Base-by-base conservation (phyloP, 1,140 invertebrate species). In the Phthorimaea operculella region DNA sequence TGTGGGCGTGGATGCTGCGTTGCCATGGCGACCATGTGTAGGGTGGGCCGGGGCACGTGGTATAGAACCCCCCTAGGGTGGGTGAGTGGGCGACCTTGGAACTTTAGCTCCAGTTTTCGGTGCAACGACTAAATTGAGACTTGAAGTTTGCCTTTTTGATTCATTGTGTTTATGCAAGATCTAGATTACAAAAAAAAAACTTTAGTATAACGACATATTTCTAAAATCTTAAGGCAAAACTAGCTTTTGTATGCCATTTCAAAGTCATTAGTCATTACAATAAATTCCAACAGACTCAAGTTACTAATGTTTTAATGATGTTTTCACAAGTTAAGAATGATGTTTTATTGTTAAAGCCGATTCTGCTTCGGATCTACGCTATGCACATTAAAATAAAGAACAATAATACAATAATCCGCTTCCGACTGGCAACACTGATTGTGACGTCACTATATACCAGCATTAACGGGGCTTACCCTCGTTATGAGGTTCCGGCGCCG, bases 1-100 rank as follows among this genome's bases (percentile, higher is more conserved):
- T 62, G 81, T 75, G 79, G 81, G 79, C 76, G 81, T 79, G 80
- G 79, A 81, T 78, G 78, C 81, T 82, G 79, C 71, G 81, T 84
- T 72, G 72, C 74, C 64, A 79, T 84, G 78, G 69, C 72, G 54
- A 84, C 79, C 76, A 74, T 72, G 72, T 78, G 71, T 78, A 76
- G 78, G 80, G 21, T 28, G 21, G 75, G 78, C 66, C 68, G 68
- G 68, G 72, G 71, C 74, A 78, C 72, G 75, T 79, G 74, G 74
- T 75, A 28, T 28, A 28, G 21, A 28, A 2, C 21, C 21, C 21
- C 21, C 6, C 6, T 4, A 6, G 6, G 21, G 73, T 45, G 79
- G 57, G 68, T 73, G 67, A 71, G 72, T 54, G 60, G 51, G 53
- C 73, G 78, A 83, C 80, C 80, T 83, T 83, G 80, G 70, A 67